Evolutionary conservation across 1,140 invertebrate species (phyloP), one percentile per base, ranked within the genome.

Genomic region (Drosophila ananassae): DNA sequence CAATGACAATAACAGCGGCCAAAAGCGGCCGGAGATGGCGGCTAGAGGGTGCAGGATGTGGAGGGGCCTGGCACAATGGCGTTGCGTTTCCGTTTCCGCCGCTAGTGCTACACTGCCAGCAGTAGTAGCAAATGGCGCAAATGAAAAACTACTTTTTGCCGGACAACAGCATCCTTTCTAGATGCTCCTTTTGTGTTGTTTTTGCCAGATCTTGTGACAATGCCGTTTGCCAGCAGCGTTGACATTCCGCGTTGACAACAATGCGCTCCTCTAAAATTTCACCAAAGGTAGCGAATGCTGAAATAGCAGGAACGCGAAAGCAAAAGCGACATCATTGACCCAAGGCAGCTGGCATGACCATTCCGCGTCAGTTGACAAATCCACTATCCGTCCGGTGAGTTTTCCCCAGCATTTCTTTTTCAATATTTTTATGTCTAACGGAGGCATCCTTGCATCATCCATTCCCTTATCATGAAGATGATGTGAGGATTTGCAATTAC

Each of bases 61-160:
- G 25, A 24, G 28, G 13, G 37, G 44, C 3, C 56, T 53, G 62
- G 69, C 68, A 85, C 81, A 85, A 87, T 85, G 69, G 82, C 74
- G 82, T 72, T 77, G 82, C 78, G 76, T 82, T 85, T 85, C 82
- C 78, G 77, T 55, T 85, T 85, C 77, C 82, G 79, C 60, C 69
- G 62, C 51, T 13, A 28, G 32, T 69, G 56, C 61, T 34, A 34
- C 44, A 22, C 37, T 61, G 73, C 34, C 68, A 44, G 41, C 24
- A 37, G 72, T 72, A 60, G 66, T 51, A 53, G 51, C 63, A 76
- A 76, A 76, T 76, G 73, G 73, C 52, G 73, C 73, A 76, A 76
- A 76, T 76, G 67, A 81, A 77, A 77, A 68, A 63, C 46, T 46
- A 77, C 52, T 68, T 76, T 76, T 75, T 76, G 61, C 53, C 55